These are phyloP conservation scores for Protobothrops mucrosquamatus DNA, from an alignment of 2,113 vertebrate species.

Conservation along the genomic window DNA sequence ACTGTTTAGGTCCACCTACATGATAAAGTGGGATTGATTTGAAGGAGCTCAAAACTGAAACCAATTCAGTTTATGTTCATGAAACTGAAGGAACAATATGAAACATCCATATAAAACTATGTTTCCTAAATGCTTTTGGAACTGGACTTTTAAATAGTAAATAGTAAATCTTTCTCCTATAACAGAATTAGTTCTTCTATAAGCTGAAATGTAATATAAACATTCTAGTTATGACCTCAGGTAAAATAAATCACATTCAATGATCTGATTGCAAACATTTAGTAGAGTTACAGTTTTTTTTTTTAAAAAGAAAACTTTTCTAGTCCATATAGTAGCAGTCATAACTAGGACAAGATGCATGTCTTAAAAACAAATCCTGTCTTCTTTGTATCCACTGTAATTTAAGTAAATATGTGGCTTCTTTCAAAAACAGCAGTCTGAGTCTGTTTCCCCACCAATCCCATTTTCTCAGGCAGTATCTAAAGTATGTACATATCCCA, in stretches of 20 bases:
- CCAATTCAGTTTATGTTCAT: neutral
- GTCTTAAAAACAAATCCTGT: neutral
- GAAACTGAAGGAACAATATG: neutral
- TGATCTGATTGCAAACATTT: constrained; percentile 51
- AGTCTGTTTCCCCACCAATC: neutral
- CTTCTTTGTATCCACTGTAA: neutral
- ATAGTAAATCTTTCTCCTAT: constrained; percentile 51
- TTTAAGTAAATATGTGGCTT: neutral
- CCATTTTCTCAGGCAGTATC: neutral
- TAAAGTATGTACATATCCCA: neutral
- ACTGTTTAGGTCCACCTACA: neutral
- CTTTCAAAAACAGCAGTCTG: neutral
- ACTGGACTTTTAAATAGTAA: neutral
- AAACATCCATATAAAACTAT: neutral
- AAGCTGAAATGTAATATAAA: neutral
- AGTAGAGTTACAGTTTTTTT: constrained; percentile 18
- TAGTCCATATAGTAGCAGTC: too few relatives aligned
- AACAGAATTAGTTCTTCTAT: constrained; percentile 54
- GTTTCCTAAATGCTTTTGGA: neutral
- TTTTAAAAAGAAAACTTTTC: constrained; percentile 27
- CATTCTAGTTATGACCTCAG: constrained; percentile 60
- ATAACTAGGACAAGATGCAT: too few relatives aligned
- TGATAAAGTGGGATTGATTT: neutral
- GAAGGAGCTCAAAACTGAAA: neutral
- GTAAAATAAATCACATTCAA: constrained; percentile 49